phyloP scores from a whole-genome alignment of 92 coral and sea anemone genomes.

The Heliopora coerulea region DNA sequence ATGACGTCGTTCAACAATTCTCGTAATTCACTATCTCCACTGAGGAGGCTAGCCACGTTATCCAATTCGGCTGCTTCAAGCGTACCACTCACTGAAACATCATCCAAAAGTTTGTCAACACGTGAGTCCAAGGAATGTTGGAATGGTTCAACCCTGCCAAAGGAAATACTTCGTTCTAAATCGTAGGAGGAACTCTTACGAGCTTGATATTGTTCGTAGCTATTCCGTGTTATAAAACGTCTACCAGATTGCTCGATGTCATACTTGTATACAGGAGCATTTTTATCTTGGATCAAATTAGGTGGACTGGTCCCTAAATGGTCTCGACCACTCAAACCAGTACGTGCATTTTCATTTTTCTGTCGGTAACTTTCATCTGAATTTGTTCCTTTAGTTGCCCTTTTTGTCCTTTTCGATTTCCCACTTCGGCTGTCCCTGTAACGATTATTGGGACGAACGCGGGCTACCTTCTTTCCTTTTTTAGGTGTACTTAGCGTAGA shows the following conservation, averaged over 20 bases:
- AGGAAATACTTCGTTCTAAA: conserved; percentile 16
- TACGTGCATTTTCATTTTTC: not conserved
- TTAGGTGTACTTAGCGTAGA: conserved; percentile 8
- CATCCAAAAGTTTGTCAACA: conserved; percentile 35
- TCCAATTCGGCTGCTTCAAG: conserved; percentile 12
- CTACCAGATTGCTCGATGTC: conserved; percentile 35
- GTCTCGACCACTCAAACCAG: conserved; percentile 10
- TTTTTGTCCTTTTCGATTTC: not conserved
- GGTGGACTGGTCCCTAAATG: not conserved
- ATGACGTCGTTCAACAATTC: conserved; percentile 34
- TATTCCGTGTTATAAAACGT: conserved; percentile 39
- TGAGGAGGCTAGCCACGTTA: conserved; percentile 24
- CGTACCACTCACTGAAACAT: conserved; percentile 26
- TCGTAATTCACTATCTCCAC: conserved; percentile 41
- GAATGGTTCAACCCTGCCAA: not conserved
- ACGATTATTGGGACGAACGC: conserved; percentile 18
- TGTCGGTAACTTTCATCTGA: not conserved
- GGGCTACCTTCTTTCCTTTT: conserved; percentile 5
- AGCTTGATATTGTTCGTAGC: conserved; percentile 30
- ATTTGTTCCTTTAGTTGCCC: not conserved
- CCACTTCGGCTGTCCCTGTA: not conserved
- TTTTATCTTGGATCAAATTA: not conserved
- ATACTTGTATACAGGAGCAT: conserved; percentile 17
- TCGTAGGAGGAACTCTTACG: conserved; percentile 14
- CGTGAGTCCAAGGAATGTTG: conserved; percentile 13